These are phyloP conservation scores for Papilio aristodemus DNA, from an alignment of 1,140 invertebrate species.

Conservation along the genomic window DNA sequence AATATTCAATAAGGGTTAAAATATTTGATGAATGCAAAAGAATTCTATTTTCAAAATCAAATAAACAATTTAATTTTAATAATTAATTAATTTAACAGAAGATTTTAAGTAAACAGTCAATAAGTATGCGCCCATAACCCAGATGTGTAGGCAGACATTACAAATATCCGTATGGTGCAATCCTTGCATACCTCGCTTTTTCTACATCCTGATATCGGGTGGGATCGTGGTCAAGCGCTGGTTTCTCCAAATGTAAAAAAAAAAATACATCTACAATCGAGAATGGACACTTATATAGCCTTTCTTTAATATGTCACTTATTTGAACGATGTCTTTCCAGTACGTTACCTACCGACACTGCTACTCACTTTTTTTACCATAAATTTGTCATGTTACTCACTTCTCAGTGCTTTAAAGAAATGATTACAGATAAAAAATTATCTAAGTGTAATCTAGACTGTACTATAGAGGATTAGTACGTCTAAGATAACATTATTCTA, in stretches of 20 bases:
- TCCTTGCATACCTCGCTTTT: neutral
- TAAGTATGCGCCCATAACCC: no score
- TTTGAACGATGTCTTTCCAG: no score
- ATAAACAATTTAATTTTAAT: neutral
- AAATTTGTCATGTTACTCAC: no score
- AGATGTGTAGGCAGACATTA: no score
- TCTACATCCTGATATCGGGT: neutral
- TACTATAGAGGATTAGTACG: no score
- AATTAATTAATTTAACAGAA: neutral
- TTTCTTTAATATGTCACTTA: no score
- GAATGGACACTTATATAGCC: no score
- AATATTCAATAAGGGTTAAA: slow-evolving; percentile 32
- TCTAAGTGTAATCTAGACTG: no score
- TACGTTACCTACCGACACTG: no score
- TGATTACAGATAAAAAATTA: neutral
- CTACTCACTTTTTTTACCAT: no score
- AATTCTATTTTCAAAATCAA: slow-evolving; percentile 18
- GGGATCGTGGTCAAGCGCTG: no score
- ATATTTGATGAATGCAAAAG: slow-evolving; percentile 9
- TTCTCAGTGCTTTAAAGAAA: slow-evolving; percentile 10
- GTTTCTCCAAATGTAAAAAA: neutral
- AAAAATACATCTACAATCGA: no score
- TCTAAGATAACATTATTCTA: neutral
- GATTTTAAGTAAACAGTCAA: neutral
- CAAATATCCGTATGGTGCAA: neutral